Evolutionary conservation across 2,888 invertebrate species (phyloP), one percentile per base, ranked within the genome.

Genomic region (Phortica magna): DNA sequence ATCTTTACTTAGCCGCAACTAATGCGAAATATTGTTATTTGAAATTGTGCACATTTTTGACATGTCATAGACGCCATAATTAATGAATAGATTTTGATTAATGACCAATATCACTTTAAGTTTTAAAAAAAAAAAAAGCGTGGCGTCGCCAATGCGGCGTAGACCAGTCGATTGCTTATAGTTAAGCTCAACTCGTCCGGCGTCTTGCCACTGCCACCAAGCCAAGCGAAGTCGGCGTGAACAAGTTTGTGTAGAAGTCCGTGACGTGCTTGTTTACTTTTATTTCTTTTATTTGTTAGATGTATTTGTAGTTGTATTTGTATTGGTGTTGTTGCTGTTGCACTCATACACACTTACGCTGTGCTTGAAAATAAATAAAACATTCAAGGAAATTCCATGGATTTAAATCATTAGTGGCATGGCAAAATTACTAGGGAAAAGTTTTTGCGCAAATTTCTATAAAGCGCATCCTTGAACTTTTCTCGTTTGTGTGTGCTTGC

Each of bases 391-490:
- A 65, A 65, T 65, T 31, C 65, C 70, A 17, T 71, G 43, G 70
- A 71, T 55, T 88, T 88, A 82, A 86, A 86, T 86, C 88, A 86
- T 86, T 86, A 88, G 85, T 86, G 70, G 70, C 70, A 53, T 31
- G 53, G 19, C 83, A 83, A 31, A 86, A 88, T 83, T 86, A 84
- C 87, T 83, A 53, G 43, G 82, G 84, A 86, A 83, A 86, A 86
- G 84, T 80, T 88, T 75, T 65, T 43, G 10, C 75, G 78, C 80
- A 78, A 76, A 81, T 80, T 83, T 87, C 85, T 85, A 85, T 81
- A 88, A 87, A 88, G 86, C 85, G 85, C 87, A 85, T 88, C 85
- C 85, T 86, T 86, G 87, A 88, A 86, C 88, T 86, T 86, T 88
- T 88, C 86, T 61, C 61, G 61, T 61, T 61, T 61, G 61, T 61